Conservation (phyloP, 2,797 vertebrate genomes). For the Gallirallus australis region DNA sequence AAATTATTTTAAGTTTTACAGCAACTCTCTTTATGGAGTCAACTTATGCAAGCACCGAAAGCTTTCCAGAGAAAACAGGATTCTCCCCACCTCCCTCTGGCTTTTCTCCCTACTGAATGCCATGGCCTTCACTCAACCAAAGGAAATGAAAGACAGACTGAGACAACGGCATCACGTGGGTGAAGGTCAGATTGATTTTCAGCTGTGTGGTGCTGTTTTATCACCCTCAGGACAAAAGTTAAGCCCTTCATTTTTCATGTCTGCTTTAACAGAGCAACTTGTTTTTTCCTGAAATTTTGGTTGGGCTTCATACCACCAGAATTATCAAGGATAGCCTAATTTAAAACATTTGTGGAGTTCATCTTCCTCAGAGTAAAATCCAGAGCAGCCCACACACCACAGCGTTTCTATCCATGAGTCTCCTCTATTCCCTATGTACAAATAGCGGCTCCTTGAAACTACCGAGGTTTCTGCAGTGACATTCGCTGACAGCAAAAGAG, state of each 20-base stretch:
- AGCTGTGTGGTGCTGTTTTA: conserved; percentile 70
- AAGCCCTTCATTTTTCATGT: conserved; percentile 57
- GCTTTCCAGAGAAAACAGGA: conserved; percentile 67
- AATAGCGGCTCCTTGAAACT: not conserved
- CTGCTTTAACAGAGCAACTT: conserved; percentile 49
- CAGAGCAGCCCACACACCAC: not conserved
- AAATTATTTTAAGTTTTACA: conserved; percentile 41
- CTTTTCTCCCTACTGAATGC: conserved; percentile 69
- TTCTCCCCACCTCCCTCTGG: conserved; percentile 66
- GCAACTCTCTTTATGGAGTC: conserved; percentile 29
- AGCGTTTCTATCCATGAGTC: not conserved
- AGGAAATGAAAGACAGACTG: conserved; percentile 58
- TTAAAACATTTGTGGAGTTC: conserved; percentile 35
- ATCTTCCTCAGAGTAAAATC: not conserved
- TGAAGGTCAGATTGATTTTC: conserved; percentile 75
- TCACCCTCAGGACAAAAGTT: conserved; percentile 73
- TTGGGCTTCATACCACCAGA: conserved; percentile 43
- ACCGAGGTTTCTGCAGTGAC: not conserved
- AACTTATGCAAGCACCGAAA: conserved; percentile 59
- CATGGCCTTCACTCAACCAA: conserved; percentile 53
- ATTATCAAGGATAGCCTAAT: conserved; percentile 41
- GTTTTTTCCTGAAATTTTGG: conserved; percentile 44
- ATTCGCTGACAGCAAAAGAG: not conserved
- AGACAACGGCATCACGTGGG: conserved; percentile 66
- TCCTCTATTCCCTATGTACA: not conserved